These are phyloP conservation scores for Cheumatopsyche charites DNA, from an alignment of 1,140 invertebrate genomes.

Conservation along the genomic window DNA sequence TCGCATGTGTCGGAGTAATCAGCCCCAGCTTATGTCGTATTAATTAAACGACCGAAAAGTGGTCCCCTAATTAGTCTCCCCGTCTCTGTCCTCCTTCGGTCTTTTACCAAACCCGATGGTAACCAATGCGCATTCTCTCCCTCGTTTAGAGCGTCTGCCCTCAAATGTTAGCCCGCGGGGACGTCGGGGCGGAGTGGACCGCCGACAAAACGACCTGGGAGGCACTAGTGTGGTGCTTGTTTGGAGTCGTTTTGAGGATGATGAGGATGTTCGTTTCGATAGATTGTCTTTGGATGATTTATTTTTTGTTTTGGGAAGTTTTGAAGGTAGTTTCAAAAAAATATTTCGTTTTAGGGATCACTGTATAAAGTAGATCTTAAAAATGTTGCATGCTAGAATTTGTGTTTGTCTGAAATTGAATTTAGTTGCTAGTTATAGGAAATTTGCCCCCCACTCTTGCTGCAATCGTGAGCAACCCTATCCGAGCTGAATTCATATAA, in stretches of 20 bases:
- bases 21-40: constrained; percentile 48
- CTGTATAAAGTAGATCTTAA: too few species aligned
- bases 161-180: constrained; percentile 44
- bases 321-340: too few species aligned
- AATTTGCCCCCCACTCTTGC: too few species aligned
- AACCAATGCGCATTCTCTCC: neutral
- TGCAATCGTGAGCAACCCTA: too few species aligned
- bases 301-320: too few species aligned
- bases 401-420: too few species aligned
- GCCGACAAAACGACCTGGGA: neutral
- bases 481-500: too few species aligned
- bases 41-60: constrained; percentile 49
- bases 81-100: constrained; percentile 31
- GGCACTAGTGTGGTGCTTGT: neutral
- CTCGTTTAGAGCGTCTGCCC: constrained; percentile 7
- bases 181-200: constrained; percentile 16
- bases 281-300: too few species aligned
- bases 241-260: neutral
- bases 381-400: too few species aligned
- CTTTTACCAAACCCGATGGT: neutral
- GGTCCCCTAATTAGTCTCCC: constrained; percentile 47
- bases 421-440: too few species aligned
- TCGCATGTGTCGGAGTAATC: constrained; percentile 40
- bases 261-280: neutral
- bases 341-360: constrained; percentile 3